Evolutionary conservation across 1,140 invertebrate species (phyloP).

Genomic region (Drosophila insularis): DNA sequence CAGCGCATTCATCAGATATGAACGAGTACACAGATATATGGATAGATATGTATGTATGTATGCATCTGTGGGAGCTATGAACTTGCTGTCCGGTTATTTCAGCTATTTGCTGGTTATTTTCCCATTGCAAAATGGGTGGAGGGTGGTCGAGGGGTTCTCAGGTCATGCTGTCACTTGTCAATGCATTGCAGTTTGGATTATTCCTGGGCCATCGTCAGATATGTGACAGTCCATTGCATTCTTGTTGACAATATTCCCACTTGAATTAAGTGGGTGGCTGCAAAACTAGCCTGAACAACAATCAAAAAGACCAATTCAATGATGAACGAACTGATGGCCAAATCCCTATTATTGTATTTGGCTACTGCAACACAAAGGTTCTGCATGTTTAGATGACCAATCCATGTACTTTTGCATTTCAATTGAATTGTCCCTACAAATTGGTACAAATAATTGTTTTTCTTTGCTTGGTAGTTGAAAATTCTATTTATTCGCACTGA

Average conservation of each 20-base stretch:
- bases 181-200: slow-evolving; percentile 20
- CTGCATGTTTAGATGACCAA: slow-evolving; percentile 10
- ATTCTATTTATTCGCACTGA: too few species aligned
- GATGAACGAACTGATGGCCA: slow-evolving; percentile 8
- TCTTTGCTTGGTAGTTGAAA: too few species aligned
- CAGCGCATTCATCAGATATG: background rate
- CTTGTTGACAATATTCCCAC: slow-evolving; percentile 18
- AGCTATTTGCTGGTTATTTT: slow-evolving; percentile 1
- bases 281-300: too few species aligned
- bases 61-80: background rate
- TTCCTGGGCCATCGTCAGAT: slow-evolving; percentile 1
- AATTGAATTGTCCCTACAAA: background rate
- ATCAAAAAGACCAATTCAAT: slow-evolving; percentile 15
- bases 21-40: background rate
- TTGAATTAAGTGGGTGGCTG: background rate
- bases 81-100: background rate
- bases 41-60: background rate
- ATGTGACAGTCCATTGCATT: slow-evolving; percentile 18
- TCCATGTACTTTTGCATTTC: slow-evolving; percentile 20
- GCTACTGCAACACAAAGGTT: background rate
- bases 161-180: slow-evolving; percentile 12
- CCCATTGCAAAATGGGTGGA: background rate
- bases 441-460: too few species aligned
- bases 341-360: slow-evolving; percentile 1
- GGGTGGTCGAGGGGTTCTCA: background rate